These are phyloP conservation scores for Doryteuthis pealeii DNA, from an alignment of 1,140 invertebrate species.

Conservation along the genomic window DNA sequence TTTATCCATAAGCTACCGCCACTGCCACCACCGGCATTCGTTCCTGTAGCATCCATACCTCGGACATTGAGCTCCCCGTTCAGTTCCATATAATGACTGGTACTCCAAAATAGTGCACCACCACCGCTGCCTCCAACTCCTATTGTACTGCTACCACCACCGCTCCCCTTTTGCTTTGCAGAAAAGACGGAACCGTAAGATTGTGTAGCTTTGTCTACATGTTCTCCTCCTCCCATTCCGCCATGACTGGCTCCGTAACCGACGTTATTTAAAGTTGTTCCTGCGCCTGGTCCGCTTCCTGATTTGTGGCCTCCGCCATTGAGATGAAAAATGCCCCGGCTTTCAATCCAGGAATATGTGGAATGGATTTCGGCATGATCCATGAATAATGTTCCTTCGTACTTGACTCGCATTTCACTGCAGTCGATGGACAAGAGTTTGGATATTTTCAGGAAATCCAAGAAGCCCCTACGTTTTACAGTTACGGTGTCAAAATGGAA, in stretches of 20 bases:
- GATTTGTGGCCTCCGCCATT: slow-evolving; percentile 36
- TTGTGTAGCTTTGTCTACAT: slow-evolving; percentile 19
- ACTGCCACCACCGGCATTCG: slow-evolving; percentile 42
- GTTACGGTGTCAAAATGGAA: slow-evolving; percentile 39
- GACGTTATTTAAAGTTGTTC: slow-evolving; percentile 28
- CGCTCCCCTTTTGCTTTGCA: slow-evolving; percentile 36
- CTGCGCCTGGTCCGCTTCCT: slow-evolving; percentile 34
- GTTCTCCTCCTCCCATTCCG: slow-evolving; percentile 37
- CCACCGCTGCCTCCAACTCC: slow-evolving; percentile 42
- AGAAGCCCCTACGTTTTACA: slow-evolving; percentile 32
- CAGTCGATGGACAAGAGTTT: slow-evolving; percentile 32
- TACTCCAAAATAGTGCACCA: slow-evolving; percentile 40
- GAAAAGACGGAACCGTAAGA: slow-evolving; percentile 43
- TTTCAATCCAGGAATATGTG: slow-evolving; percentile 44
- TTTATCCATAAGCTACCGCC: slow-evolving; percentile 43
- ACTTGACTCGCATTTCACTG: slow-evolving; percentile 40
- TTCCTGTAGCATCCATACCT: slow-evolving; percentile 33
- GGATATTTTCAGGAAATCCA: slow-evolving; percentile 37
- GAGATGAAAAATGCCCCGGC: slow-evolving; percentile 41
- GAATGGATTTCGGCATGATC: slow-evolving; percentile 40
- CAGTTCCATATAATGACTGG: slow-evolving; percentile 40
- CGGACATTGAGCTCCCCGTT: slow-evolving; percentile 41
- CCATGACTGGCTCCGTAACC: slow-evolving; percentile 47
- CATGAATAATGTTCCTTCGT: slow-evolving; percentile 43
- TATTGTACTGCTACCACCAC: slow-evolving; percentile 39